Evolutionary conservation across 2,888 invertebrate genomes (phyloP), one percentile per base, ranked within the genome.

Genomic region (Hyposoter didymator): DNA sequence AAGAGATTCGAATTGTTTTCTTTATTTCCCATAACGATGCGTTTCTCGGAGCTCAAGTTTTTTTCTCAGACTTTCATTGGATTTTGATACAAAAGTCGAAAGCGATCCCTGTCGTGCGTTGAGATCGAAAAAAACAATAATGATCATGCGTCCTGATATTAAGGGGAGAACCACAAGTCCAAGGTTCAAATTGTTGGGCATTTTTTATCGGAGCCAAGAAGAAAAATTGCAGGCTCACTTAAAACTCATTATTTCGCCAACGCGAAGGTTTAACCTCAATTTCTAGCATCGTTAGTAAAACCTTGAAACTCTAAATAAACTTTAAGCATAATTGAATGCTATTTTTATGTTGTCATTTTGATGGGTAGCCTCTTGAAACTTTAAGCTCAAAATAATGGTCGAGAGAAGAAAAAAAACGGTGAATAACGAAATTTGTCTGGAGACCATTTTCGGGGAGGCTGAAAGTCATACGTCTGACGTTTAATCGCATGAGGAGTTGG

Each of bases 381-480:
- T 55, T 55, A 4, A 12, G 0, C 10, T 28, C 22, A 28, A 28
- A 59, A 28, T 59, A 4, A 59, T 14, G 28, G 3, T 28, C 28
- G 22, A 28, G 28, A 28, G n/a, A 22, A 19, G 4, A 47, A 69
- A 45, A 69, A 47, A 45, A 17, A 6, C 5, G 4, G 1, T 59
- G 59, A 28, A 14, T 59, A 14, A 59, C 3, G 28, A 59, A 28
- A 59, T 28, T 28, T 28, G 3, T 5, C 28, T 28, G 59, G 28
- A 14, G 22, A 43, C 39, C 43, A 43, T 72, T 39, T 19, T 55
- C 52, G 28, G 32, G 17, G 59, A 49, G 12, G 22, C 67, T 52
- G 32, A 45, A 45, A 78, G 70, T 78, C 78, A 70, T 62, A 62
- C 78, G 47, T 70, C 59, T 69, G 55, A 69, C 69, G 78, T 78